Conservation (phyloP, 2,113 vertebrate species). For the Myocastor coypus region DNA sequence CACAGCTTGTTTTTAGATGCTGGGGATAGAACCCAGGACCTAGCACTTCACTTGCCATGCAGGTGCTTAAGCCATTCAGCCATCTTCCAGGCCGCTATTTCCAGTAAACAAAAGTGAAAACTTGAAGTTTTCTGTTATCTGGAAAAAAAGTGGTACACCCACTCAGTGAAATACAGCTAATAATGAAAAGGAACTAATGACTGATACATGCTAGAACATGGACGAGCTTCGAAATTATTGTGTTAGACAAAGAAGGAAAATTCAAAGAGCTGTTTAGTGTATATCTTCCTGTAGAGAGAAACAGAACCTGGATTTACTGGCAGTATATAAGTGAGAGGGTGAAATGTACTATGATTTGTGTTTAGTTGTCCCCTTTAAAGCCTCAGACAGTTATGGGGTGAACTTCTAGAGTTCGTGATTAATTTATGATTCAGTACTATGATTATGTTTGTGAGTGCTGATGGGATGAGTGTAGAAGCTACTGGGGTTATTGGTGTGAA, state of each 20-base stretch:
- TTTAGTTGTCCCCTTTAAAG: too few relatives aligned
- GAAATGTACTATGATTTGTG: neutral
- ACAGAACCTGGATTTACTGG: neutral
- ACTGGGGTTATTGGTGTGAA: too few relatives aligned
- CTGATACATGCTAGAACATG: neutral
- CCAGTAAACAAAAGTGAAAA: neutral
- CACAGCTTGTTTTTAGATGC: too few relatives aligned
- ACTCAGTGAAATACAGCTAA: neutral
- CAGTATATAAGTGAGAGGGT: neutral
- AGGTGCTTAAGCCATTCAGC: too few relatives aligned
- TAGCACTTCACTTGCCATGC: too few relatives aligned
- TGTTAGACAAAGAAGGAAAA: neutral
- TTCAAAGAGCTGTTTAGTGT: neutral
- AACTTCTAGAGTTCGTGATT: too few relatives aligned
- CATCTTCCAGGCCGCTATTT: neutral
- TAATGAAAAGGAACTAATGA: neutral
- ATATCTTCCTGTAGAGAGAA: neutral
- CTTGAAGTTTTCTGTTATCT: neutral
- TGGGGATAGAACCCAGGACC: too few relatives aligned
- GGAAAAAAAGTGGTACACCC: neutral
- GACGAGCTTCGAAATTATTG: neutral
- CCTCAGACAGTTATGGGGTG: too few relatives aligned
- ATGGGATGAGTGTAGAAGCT: too few relatives aligned
- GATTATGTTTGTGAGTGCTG: too few relatives aligned
- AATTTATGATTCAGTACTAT: too few relatives aligned